Evolutionary conservation across 2,113 vertebrate genomes (phyloP), one percentile per base, ranked within the genome.

Genomic region (Hiodon tergisus): DNA sequence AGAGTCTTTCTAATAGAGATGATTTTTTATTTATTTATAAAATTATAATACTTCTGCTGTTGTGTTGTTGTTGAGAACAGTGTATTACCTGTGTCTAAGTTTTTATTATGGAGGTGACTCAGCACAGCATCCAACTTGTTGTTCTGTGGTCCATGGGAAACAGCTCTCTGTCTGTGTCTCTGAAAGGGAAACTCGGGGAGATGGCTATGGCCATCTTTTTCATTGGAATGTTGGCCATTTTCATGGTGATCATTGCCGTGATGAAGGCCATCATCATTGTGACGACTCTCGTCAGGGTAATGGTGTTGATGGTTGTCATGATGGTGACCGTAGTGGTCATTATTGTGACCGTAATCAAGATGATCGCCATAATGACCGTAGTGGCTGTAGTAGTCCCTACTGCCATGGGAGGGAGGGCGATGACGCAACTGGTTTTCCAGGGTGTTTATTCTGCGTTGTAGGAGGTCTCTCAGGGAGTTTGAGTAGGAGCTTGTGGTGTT

Each of bases 401-500:
- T 13, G 6, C 72, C 53, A 46, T 75, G 54, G 78, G 61, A 81
- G 84, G 67, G 77, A 16, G 80, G 74, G 80, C 89, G 86, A 61
- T 80, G 85, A 62, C 89, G 86, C n/a, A 93, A 84, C 83, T 93
- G 92, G 69, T 92, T 89, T 83, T 94, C 91, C 53, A 94, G 81
- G 11, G 89, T 84, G 13, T 78, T 91, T 72, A 93, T 93, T 80
- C 92, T 93, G 51, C 91, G 80, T 79, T 92, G 90, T 6, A 94
- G 84, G 54, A 91, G 89, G 55, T 93, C 90, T 60, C 87, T 85
- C 68, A 92, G 77, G 6, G 91, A 91, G 73, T 85, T 88, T 75
- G 93, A 92, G 82, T 93, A 93, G 4, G 67, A 69, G 51, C 67
- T 69, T 48, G 67, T 52, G 67, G 50, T 69, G n/a, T 69, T 69